phyloP scores from a whole-genome alignment of 2,797 vertebrate genomes.

The Neosilurus hyrtlii region DNA sequence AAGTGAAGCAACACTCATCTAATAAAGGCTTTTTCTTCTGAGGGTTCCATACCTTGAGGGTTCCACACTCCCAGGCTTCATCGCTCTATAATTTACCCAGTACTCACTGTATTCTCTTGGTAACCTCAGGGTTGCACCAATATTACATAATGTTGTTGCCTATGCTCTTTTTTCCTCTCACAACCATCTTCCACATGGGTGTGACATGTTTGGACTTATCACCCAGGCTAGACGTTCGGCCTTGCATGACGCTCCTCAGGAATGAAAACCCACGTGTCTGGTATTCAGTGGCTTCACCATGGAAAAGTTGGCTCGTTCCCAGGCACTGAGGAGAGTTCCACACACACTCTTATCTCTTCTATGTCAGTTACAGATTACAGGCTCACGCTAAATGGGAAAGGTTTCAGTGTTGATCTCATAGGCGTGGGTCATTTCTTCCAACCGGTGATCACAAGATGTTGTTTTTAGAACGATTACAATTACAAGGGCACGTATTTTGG shows the following conservation, averaged over 20 bases:
- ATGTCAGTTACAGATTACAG: neutral
- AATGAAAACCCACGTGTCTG: conserved; percentile 61
- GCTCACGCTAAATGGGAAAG: neutral
- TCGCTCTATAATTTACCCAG: neutral
- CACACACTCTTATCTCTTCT: conserved; percentile 55
- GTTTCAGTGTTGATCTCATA: neutral
- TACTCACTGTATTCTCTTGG: neutral
- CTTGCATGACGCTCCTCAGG: conserved; percentile 63
- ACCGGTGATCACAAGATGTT: neutral
- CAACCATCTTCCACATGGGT: neutral
- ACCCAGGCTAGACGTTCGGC: conserved; percentile 69
- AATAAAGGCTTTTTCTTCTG: neutral
- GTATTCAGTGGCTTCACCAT: conserved; percentile 66
- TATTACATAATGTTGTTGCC: conserved; percentile 3
- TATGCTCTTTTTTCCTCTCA: neutral
- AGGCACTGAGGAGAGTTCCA: conserved; percentile 69
- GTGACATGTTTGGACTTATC: conserved; percentile 49
- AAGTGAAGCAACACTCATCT: neutral
- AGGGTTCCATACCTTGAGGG: neutral
- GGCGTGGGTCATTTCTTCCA: neutral
- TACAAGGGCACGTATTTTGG: neutral
- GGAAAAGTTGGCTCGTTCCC: conserved; percentile 66
- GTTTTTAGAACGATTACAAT: too few species aligned
- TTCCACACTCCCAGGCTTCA: neutral
- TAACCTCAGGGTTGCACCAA: neutral